phyloP scores from a whole-genome alignment of 2,113 vertebrate species.

The Nannospalax galili region DNA sequence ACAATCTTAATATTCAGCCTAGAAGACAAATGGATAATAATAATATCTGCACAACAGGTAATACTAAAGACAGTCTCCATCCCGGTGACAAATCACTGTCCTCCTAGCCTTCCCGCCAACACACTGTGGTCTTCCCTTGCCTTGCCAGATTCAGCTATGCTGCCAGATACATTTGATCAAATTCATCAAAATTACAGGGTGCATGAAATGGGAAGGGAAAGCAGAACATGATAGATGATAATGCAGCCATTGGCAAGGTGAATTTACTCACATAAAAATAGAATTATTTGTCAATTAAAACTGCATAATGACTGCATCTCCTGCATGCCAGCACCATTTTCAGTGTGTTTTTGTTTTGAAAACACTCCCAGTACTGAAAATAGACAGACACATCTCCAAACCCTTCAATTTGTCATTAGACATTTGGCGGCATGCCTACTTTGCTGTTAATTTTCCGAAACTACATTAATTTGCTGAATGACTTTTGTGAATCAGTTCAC shows the following conservation, averaged over 20 bases:
- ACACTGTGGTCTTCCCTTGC: slow-evolving; percentile 65
- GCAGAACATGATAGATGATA: slow-evolving; percentile 64
- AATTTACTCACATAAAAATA: slow-evolving; percentile 81
- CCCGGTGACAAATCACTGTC: slow-evolving; percentile 82
- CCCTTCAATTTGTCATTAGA: slow-evolving; percentile 88
- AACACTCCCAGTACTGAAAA: slow-evolving; percentile 84
- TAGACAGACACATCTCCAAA: slow-evolving; percentile 87
- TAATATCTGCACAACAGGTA: slow-evolving; percentile 91
- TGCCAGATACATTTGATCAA: slow-evolving; percentile 75
- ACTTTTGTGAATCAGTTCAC: slow-evolving; percentile 87
- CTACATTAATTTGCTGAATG: slow-evolving; percentile 87
- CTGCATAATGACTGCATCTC: slow-evolving; percentile 83
- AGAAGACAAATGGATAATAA: slow-evolving; percentile 87
- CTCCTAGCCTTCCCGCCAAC: slow-evolving; percentile 3
- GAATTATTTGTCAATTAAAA: slow-evolving; percentile 87
- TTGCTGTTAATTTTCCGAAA: slow-evolving; percentile 88
- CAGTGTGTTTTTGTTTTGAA: slow-evolving; percentile 87
- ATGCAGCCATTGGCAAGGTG: slow-evolving; percentile 80
- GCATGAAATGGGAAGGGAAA: slow-evolving; percentile 51
- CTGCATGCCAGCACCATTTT: slow-evolving; percentile 79
- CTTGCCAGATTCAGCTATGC: slow-evolving; percentile 62
- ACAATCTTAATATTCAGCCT: slow-evolving; percentile 84
- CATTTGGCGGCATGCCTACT: slow-evolving; percentile 87
- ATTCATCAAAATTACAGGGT: slow-evolving; percentile 76
- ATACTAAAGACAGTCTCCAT: slow-evolving; percentile 76